Evolutionary conservation across 2,888 invertebrate genomes (phyloP).

Genomic region (Dione juno): DNA sequence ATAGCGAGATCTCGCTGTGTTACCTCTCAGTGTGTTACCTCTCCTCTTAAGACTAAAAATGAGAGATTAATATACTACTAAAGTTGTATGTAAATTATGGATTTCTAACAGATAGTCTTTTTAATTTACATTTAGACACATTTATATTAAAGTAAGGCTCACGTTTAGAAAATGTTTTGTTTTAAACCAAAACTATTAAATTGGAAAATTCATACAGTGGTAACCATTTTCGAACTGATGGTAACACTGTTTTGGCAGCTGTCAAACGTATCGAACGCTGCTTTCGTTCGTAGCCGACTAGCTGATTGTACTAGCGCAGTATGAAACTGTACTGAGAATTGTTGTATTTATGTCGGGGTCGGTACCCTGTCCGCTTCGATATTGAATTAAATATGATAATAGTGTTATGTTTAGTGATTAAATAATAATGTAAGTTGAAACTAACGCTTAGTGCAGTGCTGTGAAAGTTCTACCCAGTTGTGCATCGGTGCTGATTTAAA

Average conservation of each 20-base stretch:
- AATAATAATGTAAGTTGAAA: slow-evolving; percentile 72
- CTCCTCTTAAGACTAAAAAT: no score
- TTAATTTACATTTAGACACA: no score
- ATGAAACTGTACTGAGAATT: slow-evolving; percentile 62
- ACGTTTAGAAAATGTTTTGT: no score
- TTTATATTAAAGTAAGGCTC: no score
- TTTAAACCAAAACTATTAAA: neutral
- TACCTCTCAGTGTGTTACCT: no score
- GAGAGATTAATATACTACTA: no score
- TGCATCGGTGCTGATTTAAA: slow-evolving; percentile 68
- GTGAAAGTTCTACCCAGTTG: slow-evolving; percentile 66
- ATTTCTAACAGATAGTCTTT: no score
- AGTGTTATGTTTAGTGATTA: slow-evolving; percentile 75
- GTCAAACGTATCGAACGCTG: slow-evolving; percentile 71
- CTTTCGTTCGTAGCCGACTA: slow-evolving; percentile 51
- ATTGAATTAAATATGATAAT: slow-evolving; percentile 64
- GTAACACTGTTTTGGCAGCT: slow-evolving; percentile 57
- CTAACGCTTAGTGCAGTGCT: slow-evolving; percentile 69
- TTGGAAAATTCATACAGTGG: slow-evolving; percentile 12
- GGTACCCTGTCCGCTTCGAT: slow-evolving; percentile 56
- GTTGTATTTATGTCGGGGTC: slow-evolving; percentile 65
- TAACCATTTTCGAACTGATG: slow-evolving; percentile 27
- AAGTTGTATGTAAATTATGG: no score
- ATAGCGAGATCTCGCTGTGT: no score
- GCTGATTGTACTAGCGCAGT: slow-evolving; percentile 54